Evolutionary conservation across 2,888 invertebrate genomes (phyloP).

Genomic region (Drosophila vallismaia): DNA sequence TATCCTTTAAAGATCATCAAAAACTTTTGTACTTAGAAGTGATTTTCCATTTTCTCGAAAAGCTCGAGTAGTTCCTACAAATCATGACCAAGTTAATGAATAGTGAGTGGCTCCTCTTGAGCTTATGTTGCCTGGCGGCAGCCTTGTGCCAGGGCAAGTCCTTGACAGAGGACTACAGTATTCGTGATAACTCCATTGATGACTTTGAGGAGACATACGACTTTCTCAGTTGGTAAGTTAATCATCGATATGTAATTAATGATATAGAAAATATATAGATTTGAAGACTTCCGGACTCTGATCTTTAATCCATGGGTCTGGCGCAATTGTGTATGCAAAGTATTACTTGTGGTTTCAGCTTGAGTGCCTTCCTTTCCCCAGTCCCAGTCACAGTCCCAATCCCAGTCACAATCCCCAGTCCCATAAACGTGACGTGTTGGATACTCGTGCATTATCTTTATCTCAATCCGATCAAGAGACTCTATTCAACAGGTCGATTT

Average conservation of each 20-base stretch:
- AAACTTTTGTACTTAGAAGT: slow-evolving; percentile 14
- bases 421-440: slow-evolving; percentile 54
- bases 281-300: slow-evolving; percentile 16
- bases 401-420: slow-evolving; percentile 8
- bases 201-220: slow-evolving; percentile 42
- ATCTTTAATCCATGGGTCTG: slow-evolving; percentile 10
- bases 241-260: neutral
- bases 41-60: neutral
- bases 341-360: slow-evolving; percentile 21
- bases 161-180: slow-evolving; percentile 28
- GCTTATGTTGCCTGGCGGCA: slow-evolving; percentile 53
- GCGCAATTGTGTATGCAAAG: slow-evolving; percentile 12
- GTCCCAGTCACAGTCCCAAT: neutral
- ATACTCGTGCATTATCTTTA: slow-evolving; percentile 28
- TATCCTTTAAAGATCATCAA: slow-evolving; percentile 19
- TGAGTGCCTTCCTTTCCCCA: slow-evolving; percentile 37
- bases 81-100: slow-evolving; percentile 36
- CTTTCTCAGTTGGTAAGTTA: slow-evolving; percentile 78
- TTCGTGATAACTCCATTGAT: slow-evolving; percentile 43
- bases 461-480: slow-evolving; percentile 36
- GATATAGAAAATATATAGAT: neutral
- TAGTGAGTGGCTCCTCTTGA: slow-evolving; percentile 41
- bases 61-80: slow-evolving; percentile 33
- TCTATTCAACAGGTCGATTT: slow-evolving; percentile 17
- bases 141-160: slow-evolving; percentile 44